Conservation (phyloP, 2,888 invertebrate genomes). For the Leptarthrus brevirostris region DNA sequence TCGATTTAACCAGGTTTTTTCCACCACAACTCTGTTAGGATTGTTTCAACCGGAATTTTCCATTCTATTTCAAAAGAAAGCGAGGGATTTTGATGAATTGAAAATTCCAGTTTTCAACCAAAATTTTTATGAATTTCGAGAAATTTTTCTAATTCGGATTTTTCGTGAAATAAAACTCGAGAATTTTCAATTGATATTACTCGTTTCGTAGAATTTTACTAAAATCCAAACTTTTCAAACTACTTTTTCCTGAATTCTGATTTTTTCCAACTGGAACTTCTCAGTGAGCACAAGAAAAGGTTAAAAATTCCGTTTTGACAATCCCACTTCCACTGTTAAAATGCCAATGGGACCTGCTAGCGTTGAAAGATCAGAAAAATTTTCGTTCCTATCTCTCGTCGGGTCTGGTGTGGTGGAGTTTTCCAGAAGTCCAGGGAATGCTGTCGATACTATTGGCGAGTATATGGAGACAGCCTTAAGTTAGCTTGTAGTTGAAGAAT, state of each 20-base stretch:
- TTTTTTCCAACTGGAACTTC: slow-evolving; percentile 16
- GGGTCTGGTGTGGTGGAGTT: neutral
- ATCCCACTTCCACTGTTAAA: slow-evolving; percentile 66
- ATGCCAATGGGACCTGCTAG: slow-evolving; percentile 65
- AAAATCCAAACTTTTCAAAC: slow-evolving; percentile 27
- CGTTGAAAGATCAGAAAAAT: slow-evolving; percentile 57
- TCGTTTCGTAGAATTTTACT: neutral
- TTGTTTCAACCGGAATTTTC: slow-evolving; percentile 57
- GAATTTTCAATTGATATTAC: slow-evolving; percentile 9
- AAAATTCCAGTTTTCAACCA: neutral
- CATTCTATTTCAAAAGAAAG: slow-evolving; percentile 48
- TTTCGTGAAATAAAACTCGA: neutral
- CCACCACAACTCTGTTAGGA: slow-evolving; percentile 46
- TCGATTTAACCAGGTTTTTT: slow-evolving; percentile 24
- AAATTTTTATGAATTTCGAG: slow-evolving; percentile 6
- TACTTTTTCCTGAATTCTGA: slow-evolving; percentile 36
- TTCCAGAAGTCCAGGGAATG: slow-evolving; percentile 36
- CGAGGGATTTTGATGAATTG: neutral
- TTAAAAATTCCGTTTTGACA: slow-evolving; percentile 56
- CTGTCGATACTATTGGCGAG: neutral
- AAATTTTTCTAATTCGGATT: slow-evolving; percentile 4
- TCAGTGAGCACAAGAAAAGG: slow-evolving; percentile 41
- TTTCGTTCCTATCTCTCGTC: slow-evolving; percentile 53
- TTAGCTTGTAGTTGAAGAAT: neutral
- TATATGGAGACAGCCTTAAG: neutral